phyloP scores from a whole-genome alignment of 2,888 invertebrate genomes.

The Thecocarcelia acutangulata region DNA sequence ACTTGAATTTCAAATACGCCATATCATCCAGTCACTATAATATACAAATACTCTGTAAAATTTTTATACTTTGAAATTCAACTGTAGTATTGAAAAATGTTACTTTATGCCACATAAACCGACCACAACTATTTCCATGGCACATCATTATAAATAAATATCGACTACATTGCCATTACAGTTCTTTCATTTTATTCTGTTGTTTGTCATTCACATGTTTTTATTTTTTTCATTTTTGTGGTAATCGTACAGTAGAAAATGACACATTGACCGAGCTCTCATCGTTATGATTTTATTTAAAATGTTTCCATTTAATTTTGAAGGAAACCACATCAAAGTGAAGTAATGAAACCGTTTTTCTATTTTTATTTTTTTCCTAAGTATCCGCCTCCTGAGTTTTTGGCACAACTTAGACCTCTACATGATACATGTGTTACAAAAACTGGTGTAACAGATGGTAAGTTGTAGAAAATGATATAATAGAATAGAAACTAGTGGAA shows the following conservation, averaged over 20 bases:
- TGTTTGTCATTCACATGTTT: background rate
- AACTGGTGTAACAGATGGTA: constrained; percentile 77
- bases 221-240: constrained; percentile 41
- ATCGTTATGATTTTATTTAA: constrained; percentile 15
- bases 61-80: background rate
- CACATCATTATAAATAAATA: constrained; percentile 25
- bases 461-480: background rate
- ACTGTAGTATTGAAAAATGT: constrained; percentile 18
- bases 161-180: constrained; percentile 21
- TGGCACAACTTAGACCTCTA: constrained; percentile 73
- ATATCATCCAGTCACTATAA: too few relatives aligned
- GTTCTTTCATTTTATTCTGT: constrained; percentile 44
- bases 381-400: constrained; percentile 76
- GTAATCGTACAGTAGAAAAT: constrained; percentile 48
- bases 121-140: constrained; percentile 48
- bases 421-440: constrained; percentile 75
- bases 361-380: constrained; percentile 60
- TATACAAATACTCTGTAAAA: background rate
- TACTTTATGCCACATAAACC: constrained; percentile 28
- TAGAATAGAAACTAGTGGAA: too few relatives aligned
- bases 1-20: too few relatives aligned
- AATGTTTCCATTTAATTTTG: constrained; percentile 33
- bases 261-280: constrained; percentile 42
- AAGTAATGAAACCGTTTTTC: constrained; percentile 13
- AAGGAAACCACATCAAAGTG: constrained; percentile 21